Evolutionary conservation across 1,140 invertebrate species (phyloP).

Genomic region (Tetragnatha versicolor): DNA sequence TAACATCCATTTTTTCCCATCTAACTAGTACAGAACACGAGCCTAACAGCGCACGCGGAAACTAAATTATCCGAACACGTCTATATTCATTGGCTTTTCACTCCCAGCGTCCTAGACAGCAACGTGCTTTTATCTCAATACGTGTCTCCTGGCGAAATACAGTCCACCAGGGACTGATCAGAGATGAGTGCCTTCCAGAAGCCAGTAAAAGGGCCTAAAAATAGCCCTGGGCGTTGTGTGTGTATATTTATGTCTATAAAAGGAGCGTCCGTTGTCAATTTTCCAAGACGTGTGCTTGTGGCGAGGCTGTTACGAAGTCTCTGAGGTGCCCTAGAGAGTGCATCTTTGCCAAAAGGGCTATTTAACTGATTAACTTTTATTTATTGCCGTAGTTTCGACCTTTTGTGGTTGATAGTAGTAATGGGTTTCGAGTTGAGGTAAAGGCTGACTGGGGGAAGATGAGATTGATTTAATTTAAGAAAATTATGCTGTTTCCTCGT

Average conservation of each 20-base stretch:
- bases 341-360: slow-evolving; percentile 25
- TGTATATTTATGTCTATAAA: too few relatives aligned
- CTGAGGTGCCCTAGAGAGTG: neutral
- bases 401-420: too few relatives aligned
- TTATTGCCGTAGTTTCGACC: slow-evolving; percentile 29
- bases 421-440: too few relatives aligned
- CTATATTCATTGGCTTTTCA: too few relatives aligned
- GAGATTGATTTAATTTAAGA: too few relatives aligned
- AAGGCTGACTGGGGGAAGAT: too few relatives aligned
- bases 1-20: too few relatives aligned
- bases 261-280: slow-evolving; percentile 28
- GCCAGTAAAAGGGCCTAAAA: slow-evolving; percentile 17
- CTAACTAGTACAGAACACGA: too few relatives aligned
- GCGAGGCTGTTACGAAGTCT: slow-evolving; percentile 10
- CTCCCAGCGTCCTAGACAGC: too few relatives aligned
- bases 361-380: slow-evolving; percentile 42
- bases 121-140: slow-evolving; percentile 33
- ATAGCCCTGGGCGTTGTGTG: slow-evolving; percentile 26
- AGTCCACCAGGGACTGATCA: slow-evolving; percentile 25
- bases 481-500: too few relatives aligned
- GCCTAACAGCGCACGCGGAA: too few relatives aligned
- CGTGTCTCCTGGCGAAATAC: slow-evolving; percentile 28
- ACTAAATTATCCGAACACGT: too few relatives aligned
- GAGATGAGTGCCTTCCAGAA: neutral
- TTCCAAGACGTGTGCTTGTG: neutral